Conservation (phyloP, 2,113 vertebrate genomes). For the Suricata suricatta region DNA sequence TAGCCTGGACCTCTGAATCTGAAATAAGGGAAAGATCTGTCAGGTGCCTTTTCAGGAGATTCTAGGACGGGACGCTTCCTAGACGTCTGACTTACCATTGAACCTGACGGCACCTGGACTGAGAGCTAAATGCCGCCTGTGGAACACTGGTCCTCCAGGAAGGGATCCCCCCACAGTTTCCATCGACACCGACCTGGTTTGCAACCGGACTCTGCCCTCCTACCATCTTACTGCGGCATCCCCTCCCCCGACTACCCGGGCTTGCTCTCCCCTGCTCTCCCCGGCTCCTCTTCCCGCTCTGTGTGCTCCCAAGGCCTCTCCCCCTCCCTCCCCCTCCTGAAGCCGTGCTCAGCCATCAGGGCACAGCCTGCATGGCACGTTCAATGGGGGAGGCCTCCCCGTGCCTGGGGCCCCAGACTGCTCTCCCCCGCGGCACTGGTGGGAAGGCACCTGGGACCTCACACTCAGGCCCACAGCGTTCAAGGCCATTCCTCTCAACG, state of each 20-base stretch:
- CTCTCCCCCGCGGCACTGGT: background rate
- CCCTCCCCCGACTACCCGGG: background rate
- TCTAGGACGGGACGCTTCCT: background rate
- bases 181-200: background rate
- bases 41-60: too few relatives aligned
- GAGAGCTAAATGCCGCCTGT: background rate
- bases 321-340: background rate
- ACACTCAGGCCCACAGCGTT: background rate
- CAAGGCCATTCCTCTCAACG: background rate
- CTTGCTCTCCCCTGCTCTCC: background rate
- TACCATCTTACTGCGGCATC: background rate
- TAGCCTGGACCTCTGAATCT: background rate
- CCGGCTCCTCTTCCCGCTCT: background rate
- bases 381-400: background rate
- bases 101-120: background rate
- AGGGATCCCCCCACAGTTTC: background rate
- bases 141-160: background rate
- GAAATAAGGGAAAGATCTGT: background rate
- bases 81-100: background rate
- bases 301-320: background rate
- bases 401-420: accelerated
- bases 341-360: background rate
- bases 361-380: background rate
- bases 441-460: background rate
- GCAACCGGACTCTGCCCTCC: background rate